Conservation (phyloP, 2,888 invertebrate species). For the Heteropelma amictum region DNA sequence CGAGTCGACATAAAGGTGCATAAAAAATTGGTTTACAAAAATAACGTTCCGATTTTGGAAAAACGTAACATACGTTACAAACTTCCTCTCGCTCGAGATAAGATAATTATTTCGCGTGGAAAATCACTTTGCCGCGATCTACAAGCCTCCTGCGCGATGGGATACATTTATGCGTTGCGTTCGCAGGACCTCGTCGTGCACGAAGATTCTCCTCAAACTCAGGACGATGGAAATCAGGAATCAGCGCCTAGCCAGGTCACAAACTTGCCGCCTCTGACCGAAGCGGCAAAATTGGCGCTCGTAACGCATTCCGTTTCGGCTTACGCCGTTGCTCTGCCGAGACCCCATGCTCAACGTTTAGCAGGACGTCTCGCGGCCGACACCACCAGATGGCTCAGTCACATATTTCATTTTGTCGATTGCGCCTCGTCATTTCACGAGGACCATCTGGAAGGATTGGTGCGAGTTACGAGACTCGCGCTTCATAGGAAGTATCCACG, state of each 20-base stretch:
- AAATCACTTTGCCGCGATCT: too few relatives aligned
- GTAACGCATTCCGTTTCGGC: conserved; percentile 94
- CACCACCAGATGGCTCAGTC: conserved; percentile 91
- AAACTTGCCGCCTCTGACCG: conserved; percentile 74
- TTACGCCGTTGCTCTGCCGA: conserved; percentile 90
- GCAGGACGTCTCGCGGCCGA: conserved; percentile 91
- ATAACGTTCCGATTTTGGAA: too few relatives aligned
- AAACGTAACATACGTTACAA: too few relatives aligned
- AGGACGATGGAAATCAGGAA: conserved; percentile 81
- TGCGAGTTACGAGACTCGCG: conserved; percentile 89
- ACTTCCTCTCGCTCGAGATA: conserved; percentile 12
- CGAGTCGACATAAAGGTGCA: too few relatives aligned
- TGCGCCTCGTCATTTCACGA: conserved; percentile 92
- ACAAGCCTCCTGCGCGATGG: too few relatives aligned
- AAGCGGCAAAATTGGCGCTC: conserved; percentile 82
- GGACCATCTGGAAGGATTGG: conserved; percentile 91
- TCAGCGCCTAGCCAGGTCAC: conserved; percentile 68
- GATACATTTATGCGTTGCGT: neutral
- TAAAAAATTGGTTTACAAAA: too few relatives aligned
- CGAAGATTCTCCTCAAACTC: conserved; percentile 71
- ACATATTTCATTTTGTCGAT: conserved; percentile 88
- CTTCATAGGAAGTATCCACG: conserved; percentile 89
- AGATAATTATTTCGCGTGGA: conserved; percentile 17
- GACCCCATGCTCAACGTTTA: conserved; percentile 87
- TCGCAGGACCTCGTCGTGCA: conserved; percentile 74